A percentile compares a stretch with the other conserved stretches of the same genome.
Evolutionary conservation across 1,140 invertebrate species (phyloP).

Genomic region (Proctacanthus coquilletti): DNA sequence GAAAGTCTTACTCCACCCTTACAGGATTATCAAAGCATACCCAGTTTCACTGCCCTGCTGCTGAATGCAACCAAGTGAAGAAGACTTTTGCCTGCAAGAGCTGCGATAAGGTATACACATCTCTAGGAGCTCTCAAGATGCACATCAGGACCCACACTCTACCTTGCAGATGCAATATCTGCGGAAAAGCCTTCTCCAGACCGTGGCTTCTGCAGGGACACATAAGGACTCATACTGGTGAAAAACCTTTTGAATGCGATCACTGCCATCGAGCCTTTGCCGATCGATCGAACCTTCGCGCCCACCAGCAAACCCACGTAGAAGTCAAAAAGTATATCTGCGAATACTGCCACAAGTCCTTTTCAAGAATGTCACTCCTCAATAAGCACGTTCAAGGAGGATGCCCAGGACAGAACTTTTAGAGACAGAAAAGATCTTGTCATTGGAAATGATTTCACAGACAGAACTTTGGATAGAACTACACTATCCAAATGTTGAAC

Average conservation of each 20-base stretch:
- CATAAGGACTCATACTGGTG: conserved; percentile 71
- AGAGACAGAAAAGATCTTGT: too few species aligned
- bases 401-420: too few species aligned
- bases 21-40: conserved; percentile 89
- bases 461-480: too few species aligned
- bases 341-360: conserved; percentile 35
- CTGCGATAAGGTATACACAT: conserved; percentile 37
- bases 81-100: conserved; percentile 34
- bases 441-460: too few species aligned
- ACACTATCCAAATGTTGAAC: too few species aligned
- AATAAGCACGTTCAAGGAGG: too few species aligned
- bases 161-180: conserved; percentile 91
- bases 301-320: conserved; percentile 50
- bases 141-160: conserved; percentile 67
- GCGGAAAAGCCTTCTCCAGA: conserved; percentile 91
- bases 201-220: conserved; percentile 94
- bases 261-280: conserved; percentile 93
- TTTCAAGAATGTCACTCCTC: conserved; percentile 84
- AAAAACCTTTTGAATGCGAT: conserved; percentile 92
- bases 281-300: conserved; percentile 66
- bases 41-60: conserved; percentile 79
- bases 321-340: conserved; percentile 36
- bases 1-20: conserved; percentile 90
- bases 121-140: conserved; percentile 44
- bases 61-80: conserved; percentile 35